These are phyloP conservation scores for Drepana arcuata DNA, from an alignment of 1,140 invertebrate genomes.

Conservation along the genomic window DNA sequence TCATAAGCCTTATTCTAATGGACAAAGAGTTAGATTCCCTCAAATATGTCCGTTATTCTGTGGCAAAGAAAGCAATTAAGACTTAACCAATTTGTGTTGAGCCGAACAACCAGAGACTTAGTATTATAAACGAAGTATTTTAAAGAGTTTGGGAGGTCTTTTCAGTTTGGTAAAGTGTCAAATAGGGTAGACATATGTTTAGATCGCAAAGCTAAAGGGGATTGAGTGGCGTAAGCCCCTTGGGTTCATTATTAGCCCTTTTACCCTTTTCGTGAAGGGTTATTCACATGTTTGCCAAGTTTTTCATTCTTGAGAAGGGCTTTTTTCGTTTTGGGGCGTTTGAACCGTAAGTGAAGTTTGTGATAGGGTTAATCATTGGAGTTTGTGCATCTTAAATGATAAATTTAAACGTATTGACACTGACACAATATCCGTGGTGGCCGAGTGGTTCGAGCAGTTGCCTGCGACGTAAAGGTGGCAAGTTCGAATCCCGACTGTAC, in stretches of 20 bases:
- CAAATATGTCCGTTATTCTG: slow-evolving; percentile 29
- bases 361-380: too few species aligned
- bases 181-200: slow-evolving; percentile 56
- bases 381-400: too few species aligned
- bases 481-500: too few species aligned
- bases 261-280: slow-evolving; percentile 34
- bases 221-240: slow-evolving; percentile 57
- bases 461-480: too few species aligned
- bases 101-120: slow-evolving; percentile 14
- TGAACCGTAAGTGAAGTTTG: too few species aligned
- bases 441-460: too few species aligned
- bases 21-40: slow-evolving; percentile 26
- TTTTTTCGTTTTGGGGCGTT: too few species aligned
- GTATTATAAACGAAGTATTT: slow-evolving; percentile 2
- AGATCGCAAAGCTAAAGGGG: slow-evolving; percentile 38
- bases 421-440: too few species aligned
- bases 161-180: slow-evolving; percentile 19
- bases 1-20: slow-evolving; percentile 6
- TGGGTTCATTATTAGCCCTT: slow-evolving; percentile 57
- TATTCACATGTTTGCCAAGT: slow-evolving; percentile 49
- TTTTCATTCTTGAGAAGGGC: too few species aligned
- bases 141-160: slow-evolving; percentile 16
- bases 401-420: too few species aligned
- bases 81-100: slow-evolving; percentile 26
- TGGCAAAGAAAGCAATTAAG: slow-evolving; percentile 56